phyloP scores from a whole-genome alignment of 1,140 invertebrate species.

The Thalassaphorura encarpata region DNA sequence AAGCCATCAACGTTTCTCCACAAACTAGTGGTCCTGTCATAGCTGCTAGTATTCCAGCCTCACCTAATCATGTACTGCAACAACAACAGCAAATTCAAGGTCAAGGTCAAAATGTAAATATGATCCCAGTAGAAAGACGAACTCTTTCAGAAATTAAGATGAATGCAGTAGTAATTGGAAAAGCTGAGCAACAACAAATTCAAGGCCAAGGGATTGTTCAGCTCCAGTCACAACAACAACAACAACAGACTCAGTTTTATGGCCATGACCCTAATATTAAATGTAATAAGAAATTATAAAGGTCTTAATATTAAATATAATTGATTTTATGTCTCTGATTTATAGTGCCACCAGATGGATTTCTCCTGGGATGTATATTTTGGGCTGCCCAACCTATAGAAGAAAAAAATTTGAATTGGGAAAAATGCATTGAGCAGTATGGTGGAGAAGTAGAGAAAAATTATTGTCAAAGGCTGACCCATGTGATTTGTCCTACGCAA shows the following conservation, averaged over 20 bases:
- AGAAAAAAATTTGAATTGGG: conserved; percentile 46
- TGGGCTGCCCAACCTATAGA: conserved; percentile 33
- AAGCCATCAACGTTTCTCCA: too few relatives aligned
- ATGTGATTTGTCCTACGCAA: conserved; percentile 83
- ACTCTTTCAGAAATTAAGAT: neutral
- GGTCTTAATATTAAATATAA: neutral
- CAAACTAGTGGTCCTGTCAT: neutral
- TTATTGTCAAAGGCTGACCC: conserved; percentile 76
- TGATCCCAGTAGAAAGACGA: conserved; percentile 8
- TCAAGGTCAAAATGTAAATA: neutral
- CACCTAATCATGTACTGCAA: too few relatives aligned
- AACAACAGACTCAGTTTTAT: conserved; percentile 49
- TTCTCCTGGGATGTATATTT: conserved; percentile 85
- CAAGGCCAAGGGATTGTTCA: neutral
- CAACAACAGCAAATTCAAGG: neutral
- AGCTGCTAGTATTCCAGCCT: neutral
- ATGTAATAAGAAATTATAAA: conserved; percentile 40
- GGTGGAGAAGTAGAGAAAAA: conserved; percentile 79
- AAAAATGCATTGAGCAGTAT: conserved; percentile 68
- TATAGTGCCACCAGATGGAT: conserved; percentile 73
- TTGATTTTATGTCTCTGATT: conserved; percentile 29
- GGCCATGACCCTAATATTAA: conserved; percentile 77
- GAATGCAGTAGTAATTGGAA: neutral
- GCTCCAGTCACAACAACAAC: neutral
- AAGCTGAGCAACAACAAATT: conserved; percentile 1